Base-by-base conservation (phyloP, 2,113 vertebrate genomes). In the Neodontobutis hainanensis region DNA sequence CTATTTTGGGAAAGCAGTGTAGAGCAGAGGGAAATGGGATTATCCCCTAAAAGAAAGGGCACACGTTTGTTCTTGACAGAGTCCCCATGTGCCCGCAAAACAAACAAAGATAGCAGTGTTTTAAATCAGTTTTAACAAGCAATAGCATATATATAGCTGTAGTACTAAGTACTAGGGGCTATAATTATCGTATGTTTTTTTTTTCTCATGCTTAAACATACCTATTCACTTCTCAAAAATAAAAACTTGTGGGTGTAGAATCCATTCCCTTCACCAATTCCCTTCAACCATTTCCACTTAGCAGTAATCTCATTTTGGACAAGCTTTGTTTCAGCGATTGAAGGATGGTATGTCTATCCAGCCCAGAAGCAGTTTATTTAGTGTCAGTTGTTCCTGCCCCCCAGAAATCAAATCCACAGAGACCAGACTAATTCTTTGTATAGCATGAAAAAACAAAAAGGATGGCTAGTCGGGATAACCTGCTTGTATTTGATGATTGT, bases 1-100 rank as follows among this genome's bases (percentile, higher is more conserved):
- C 80, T 81, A 62, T 79, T 83, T 68, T 67, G n/a, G 55, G 56
- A 43, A 4, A n/a, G 38, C 15, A 40, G 12, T 55, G 43, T 6
- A 36, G 15, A 51, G 46, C 44, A 19, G 47, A 45, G 50, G 66
- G 47, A 47, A 42, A 40, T 47, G 10, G 64, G 74, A 80, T 80
- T 65, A 66, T 57, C 51, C 38, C 5, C 2, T 56, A 52, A 32
- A 56, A 47, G 46, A 47, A 53, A 67, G 52, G 44, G 19, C 36
- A 52, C 16, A 16, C 38, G 66, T 64, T 78, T 62, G 15, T 16
- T 77, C 56, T 52, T 42, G 64, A 70, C 35, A 48, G 56, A 78
- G 62, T 42, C 59, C 15, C n/a, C 15, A 15, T 34, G 68, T 60
- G 45, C 19, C 60, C 55, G 52, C 56, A 66, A 6, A 77, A 71